A percentile compares a stretch with the other conserved stretches of the same genome.
Conservation (phyloP, 2,888 invertebrate genomes). For the Tridacna crocea region DNA sequence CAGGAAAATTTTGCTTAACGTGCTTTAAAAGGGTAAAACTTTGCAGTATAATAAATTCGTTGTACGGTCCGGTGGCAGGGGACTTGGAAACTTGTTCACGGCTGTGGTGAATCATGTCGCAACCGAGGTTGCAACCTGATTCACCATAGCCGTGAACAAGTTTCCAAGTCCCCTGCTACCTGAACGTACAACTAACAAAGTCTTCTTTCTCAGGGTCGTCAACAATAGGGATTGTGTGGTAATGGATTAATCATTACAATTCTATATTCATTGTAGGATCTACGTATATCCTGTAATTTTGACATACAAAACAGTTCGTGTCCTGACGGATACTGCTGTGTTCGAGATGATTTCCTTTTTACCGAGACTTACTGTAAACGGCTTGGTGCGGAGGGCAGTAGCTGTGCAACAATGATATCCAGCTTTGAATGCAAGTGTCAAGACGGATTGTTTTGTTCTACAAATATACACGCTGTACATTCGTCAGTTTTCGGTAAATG, state of each 20-base stretch:
- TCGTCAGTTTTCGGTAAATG: slow-evolving; percentile 52
- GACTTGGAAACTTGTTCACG: no score
- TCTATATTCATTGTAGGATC: slow-evolving; percentile 1
- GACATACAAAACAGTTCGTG: slow-evolving; percentile 29
- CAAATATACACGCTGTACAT: slow-evolving; percentile 45
- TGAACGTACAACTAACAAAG: no score
- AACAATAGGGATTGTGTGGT: no score
- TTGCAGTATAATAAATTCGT: no score
- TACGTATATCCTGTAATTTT: slow-evolving; percentile 29
- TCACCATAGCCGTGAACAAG: no score
- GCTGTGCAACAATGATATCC: slow-evolving; percentile 34
- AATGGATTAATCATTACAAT: not conserved
- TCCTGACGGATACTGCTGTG: slow-evolving; percentile 48
- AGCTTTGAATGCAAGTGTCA: slow-evolving; percentile 53
- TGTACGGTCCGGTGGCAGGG: no score
- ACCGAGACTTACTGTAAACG: slow-evolving; percentile 47
- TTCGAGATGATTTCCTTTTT: slow-evolving; percentile 55
- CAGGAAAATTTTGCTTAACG: no score
- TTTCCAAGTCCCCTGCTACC: no score
- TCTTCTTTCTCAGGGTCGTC: no score
- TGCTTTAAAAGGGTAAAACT: no score
- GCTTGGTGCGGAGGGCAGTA: slow-evolving; percentile 31
- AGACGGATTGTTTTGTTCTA: slow-evolving; percentile 31
- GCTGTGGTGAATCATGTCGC: no score
- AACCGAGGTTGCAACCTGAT: no score